Evolutionary conservation across 2,888 invertebrate species (phyloP).

Genomic region (Tenthredo mesomela): DNA sequence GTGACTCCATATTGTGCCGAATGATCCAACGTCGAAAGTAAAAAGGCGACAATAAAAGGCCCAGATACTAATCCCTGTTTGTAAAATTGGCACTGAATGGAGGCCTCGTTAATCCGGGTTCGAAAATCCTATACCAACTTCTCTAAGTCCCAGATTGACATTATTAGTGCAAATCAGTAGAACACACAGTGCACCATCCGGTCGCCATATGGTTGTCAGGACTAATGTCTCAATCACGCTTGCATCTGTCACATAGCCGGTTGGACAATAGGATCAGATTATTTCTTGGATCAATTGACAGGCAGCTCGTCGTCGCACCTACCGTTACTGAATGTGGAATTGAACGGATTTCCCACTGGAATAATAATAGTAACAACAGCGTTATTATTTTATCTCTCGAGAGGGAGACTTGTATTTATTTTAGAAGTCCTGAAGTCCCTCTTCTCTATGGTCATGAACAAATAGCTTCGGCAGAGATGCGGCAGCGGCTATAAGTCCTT

Average conservation of each 20-base stretch:
- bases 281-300: slow-evolving; percentile 33
- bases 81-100: slow-evolving; percentile 30
- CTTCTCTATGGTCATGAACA: slow-evolving; percentile 35
- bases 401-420: slow-evolving; percentile 54
- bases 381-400: slow-evolving; percentile 50
- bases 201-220: slow-evolving; percentile 25
- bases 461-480: slow-evolving; percentile 18
- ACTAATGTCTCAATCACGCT: slow-evolving; percentile 62
- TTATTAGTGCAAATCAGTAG: slow-evolving; percentile 32
- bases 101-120: slow-evolving; percentile 23
- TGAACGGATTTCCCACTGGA: neutral
- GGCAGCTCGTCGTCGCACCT: slow-evolving; percentile 24
- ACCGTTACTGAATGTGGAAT: neutral
- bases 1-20: neutral
- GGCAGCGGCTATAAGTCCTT: slow-evolving; percentile 1
- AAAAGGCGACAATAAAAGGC: neutral
- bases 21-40: neutral
- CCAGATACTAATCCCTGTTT: slow-evolving; percentile 4
- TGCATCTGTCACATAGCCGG: slow-evolving; percentile 59
- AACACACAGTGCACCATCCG: slow-evolving; percentile 25
- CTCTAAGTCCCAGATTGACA: neutral
- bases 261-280: slow-evolving; percentile 43
- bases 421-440: neutral
- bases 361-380: slow-evolving; percentile 31
- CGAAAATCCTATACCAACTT: neutral